Evolutionary conservation across 2,888 invertebrate species (phyloP), one percentile per base, ranked within the genome.

Genomic region (Gastrophysa polygoni): DNA sequence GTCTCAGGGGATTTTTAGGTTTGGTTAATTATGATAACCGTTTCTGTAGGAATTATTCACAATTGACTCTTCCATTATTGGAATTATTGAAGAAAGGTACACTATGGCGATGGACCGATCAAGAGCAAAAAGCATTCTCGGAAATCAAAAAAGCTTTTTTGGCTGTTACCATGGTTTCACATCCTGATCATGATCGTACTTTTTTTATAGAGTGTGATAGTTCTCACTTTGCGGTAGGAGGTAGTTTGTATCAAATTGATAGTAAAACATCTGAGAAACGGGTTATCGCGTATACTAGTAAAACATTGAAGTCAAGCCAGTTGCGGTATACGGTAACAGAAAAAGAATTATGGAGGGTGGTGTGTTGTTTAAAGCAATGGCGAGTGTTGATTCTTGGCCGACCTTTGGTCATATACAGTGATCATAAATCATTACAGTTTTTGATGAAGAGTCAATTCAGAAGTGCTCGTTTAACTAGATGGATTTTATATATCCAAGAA

Each of bases 351-450:
- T 11, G 47, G 10, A 59, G 59, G n/a, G 16, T 64, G 1, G 49
- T 64, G 5, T 18, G 44, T 44, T 50, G 32, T 6, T 51, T 68
- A 43, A 50, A 18, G 14, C 48, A 63, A 8, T 67, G 60, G 60
- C 50, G 62, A n/a, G 17, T 18, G 10, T 50, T 62, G 6, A 24
- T 67, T 2, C 20, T 63, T 10, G 65, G 61, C 8, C 49, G 38
- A 10, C 11, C 28, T 1, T 16, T 63, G 54, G 44, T 21, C 0
- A 43, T 66, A 14, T 16, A 59, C n/a, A 58, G 58, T 0, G 68
- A 68, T 46, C 61, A 68, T 18, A 63, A 66, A 46, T 24, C 68
- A 1, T 47, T 68, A 24, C 3, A 17, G 10, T 58, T 62, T 49
- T 21, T 68, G n/a, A 21, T 50, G 11, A 47, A 21, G 2, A 49